Conservation (phyloP, 2,113 vertebrate species). For the Esox niger region DNA sequence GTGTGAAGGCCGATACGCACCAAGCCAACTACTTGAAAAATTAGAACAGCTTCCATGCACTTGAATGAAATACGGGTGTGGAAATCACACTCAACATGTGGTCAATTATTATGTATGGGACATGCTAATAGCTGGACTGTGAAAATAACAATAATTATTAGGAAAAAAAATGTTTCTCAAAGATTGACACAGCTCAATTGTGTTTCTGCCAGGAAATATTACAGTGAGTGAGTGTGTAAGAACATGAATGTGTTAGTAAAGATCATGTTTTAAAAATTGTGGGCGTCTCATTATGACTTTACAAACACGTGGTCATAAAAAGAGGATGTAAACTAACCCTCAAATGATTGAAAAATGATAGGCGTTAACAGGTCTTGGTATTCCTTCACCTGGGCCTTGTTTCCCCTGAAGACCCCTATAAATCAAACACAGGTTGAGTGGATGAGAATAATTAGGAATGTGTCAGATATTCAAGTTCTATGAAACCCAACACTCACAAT, state of each 20-base stretch:
- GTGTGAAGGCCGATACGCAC: background rate
- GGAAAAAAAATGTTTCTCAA: background rate
- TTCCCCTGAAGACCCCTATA: constrained; percentile 89
- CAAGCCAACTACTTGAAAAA: constrained; percentile 7
- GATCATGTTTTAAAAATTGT: too few species aligned
- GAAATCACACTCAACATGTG: constrained; percentile 9
- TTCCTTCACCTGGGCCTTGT: constrained; percentile 86
- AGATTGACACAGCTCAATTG: background rate
- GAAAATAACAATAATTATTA: constrained; percentile 21
- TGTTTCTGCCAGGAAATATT: background rate
- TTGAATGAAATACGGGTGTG: background rate
- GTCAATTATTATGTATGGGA: constrained; percentile 9
- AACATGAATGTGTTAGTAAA: too few species aligned
- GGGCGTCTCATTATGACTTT: too few species aligned
- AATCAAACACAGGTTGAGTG: constrained; percentile 23
- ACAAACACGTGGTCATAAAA: background rate
- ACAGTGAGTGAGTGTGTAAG: too few species aligned
- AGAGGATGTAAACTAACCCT: constrained; percentile 73
- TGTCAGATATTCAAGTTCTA: too few species aligned
- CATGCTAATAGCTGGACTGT: constrained; percentile 22
- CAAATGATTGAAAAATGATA: constrained; percentile 83
- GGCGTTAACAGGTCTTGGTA: constrained; percentile 87
- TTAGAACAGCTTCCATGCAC: constrained; percentile 17
- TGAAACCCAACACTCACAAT: too few species aligned
- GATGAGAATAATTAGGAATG: background rate